phyloP scores from a whole-genome alignment of 1,140 invertebrate species.

The Euglossa dilemma region DNA sequence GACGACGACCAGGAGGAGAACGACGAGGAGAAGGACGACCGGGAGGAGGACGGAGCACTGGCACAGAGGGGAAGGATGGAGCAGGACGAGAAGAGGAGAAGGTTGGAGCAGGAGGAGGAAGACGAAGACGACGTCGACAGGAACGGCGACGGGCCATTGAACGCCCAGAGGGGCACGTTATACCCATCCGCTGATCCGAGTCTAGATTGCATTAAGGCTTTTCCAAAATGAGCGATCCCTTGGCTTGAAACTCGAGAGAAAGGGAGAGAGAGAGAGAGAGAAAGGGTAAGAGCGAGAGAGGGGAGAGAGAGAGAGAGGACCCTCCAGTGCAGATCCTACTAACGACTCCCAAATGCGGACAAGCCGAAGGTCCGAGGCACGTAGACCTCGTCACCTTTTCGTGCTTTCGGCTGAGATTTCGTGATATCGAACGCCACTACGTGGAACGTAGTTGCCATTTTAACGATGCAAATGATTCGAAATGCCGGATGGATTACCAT shows the following conservation, averaged over 20 bases:
- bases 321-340: conserved; percentile 42
- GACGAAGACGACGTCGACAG: conserved; percentile 37
- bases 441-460: conserved; percentile 37
- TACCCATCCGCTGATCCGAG: conserved; percentile 64
- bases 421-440: conserved; percentile 37
- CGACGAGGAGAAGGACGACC: background rate
- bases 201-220: conserved; percentile 72
- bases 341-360: conserved; percentile 65
- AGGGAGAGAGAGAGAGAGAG: conserved; percentile 4
- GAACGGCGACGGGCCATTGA: conserved; percentile 51
- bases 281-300: background rate
- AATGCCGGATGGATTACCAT: conserved; percentile 21
- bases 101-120: conserved; percentile 1
- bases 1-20: conserved; percentile 43
- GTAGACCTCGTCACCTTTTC: conserved; percentile 54
- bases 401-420: conserved; percentile 49
- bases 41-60: conserved; percentile 29
- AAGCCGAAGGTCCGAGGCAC: conserved; percentile 42
- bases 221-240: conserved; percentile 70
- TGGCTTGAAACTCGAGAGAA: conserved; percentile 1
- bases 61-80: background rate
- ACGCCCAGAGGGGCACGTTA: conserved; percentile 54
- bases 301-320: background rate
- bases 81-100: conserved; percentile 20
- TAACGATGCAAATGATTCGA: conserved; percentile 49